phyloP scores from a whole-genome alignment of 2,797 vertebrate genomes.

The Yasuhikotakia modesta region DNA sequence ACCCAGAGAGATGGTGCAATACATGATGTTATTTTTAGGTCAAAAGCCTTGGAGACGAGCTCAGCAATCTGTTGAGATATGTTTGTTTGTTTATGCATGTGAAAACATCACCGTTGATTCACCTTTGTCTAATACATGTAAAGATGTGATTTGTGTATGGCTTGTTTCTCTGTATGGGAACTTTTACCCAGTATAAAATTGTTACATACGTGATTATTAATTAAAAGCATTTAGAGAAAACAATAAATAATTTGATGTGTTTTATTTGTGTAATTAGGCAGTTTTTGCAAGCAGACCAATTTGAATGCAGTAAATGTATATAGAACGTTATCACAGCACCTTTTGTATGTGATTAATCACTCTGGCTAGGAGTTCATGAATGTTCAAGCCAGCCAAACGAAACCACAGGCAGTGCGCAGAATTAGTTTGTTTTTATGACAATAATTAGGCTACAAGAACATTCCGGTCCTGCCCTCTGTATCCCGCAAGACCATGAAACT shows the following conservation, averaged over 20 bases:
- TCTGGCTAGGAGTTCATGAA: not conserved
- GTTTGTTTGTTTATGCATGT: conserved; percentile 22
- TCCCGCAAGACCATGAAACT: conserved; percentile 33
- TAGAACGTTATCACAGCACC: not conserved
- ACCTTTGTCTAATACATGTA: not conserved
- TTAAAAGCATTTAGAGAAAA: conserved; percentile 8
- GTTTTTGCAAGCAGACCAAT: not conserved
- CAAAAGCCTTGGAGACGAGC: not conserved
- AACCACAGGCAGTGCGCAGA: not conserved
- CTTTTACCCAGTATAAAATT: conserved; percentile 18
- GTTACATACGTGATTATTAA: conserved; percentile 30
- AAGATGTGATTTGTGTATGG: conserved; percentile 27
- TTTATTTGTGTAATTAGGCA: not conserved
- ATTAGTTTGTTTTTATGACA: conserved; percentile 24
- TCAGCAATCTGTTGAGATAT: not conserved
- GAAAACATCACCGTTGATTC: conserved; percentile 23
- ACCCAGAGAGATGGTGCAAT: conserved; percentile 3
- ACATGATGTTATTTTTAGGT: conserved; percentile 3
- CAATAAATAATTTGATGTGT: not conserved
- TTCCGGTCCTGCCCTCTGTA: conserved; percentile 37
- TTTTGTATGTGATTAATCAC: conserved; percentile 5
- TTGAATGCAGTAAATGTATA: not conserved
- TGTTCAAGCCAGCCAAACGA: conserved; percentile 8
- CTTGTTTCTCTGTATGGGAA: conserved; percentile 16
- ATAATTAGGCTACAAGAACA: conserved; percentile 37